Evolutionary conservation across 1,140 invertebrate genomes (phyloP).

Genomic region (Sminthurides bifidus): DNA sequence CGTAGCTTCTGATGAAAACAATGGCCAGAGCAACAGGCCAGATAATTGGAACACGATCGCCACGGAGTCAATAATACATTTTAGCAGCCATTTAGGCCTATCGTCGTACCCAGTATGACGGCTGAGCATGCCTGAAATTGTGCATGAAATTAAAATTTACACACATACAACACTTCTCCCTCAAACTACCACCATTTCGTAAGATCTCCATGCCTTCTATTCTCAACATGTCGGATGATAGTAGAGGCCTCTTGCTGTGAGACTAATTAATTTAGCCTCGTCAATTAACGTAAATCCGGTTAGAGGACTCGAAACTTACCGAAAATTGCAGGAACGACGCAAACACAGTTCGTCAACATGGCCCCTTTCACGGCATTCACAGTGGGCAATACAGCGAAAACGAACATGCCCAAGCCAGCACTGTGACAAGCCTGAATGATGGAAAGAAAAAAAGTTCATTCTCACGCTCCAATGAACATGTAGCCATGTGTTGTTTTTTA

Average conservation of each 20-base stretch:
- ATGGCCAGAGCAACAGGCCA: constrained; percentile 78
- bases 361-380: constrained; percentile 82
- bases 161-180: too few relatives aligned
- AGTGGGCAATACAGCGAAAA: constrained; percentile 77
- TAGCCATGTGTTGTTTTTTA: neutral
- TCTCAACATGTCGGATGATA: too few relatives aligned
- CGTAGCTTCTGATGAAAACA: constrained; percentile 44
- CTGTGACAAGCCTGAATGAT: constrained; percentile 55
- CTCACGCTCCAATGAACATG: neutral
- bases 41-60: constrained; percentile 74
- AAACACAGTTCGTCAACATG: constrained; percentile 87
- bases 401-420: constrained; percentile 66
- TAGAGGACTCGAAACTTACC: constrained; percentile 44
- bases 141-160: too few relatives aligned
- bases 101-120: constrained; percentile 24
- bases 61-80: constrained; percentile 51
- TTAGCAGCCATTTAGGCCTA: constrained; percentile 26
- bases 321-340: constrained; percentile 69
- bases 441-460: neutral
- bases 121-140: constrained; percentile 27
- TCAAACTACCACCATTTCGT: too few relatives aligned
- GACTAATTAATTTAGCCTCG: too few relatives aligned
- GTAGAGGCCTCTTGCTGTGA: too few relatives aligned
- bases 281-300: too few relatives aligned
- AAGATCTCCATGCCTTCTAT: too few relatives aligned